A percentile compares a stretch with the other conserved stretches of the same genome.
phyloP scores from a whole-genome alignment of 2,888 invertebrate species.

The Notocelia uddmanniana region DNA sequence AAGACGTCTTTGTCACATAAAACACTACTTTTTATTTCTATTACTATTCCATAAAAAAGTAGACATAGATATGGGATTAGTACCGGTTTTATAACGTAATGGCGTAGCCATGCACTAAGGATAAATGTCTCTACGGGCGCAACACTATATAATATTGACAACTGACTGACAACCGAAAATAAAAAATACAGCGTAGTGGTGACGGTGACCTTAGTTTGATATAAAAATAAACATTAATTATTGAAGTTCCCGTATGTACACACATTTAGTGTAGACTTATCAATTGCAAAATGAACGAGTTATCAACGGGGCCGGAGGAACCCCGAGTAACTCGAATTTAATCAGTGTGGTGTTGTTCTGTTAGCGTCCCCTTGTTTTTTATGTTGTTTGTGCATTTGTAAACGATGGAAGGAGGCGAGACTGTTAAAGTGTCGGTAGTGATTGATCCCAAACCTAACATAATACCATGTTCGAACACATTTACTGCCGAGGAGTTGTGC shows the following conservation, averaged over 20 bases:
- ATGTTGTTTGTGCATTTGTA: conserved; percentile 69
- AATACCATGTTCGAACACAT: conserved; percentile 74
- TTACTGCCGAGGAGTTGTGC: conserved; percentile 90
- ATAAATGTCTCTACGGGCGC: no score
- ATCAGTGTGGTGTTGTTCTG: conserved; percentile 58
- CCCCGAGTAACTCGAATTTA: conserved; percentile 25
- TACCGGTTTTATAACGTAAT: conserved; percentile 26
- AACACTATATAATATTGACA: conserved; percentile 37
- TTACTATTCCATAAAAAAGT: no score
- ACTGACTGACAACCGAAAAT: conserved; percentile 39
- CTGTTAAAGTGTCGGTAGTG: conserved; percentile 78
- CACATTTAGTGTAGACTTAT: conserved; percentile 32
- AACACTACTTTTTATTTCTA: background rate
- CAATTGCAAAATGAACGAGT: conserved; percentile 37
- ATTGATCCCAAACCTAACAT: conserved; percentile 71
- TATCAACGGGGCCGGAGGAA: conserved; percentile 17
- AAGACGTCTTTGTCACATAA: background rate
- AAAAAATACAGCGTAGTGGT: conserved; percentile 42
- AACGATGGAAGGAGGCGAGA: conserved; percentile 74
- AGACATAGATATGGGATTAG: background rate
- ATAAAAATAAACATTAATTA: conserved; percentile 46
- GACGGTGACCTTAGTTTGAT: conserved; percentile 46
- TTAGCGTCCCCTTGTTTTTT: conserved; percentile 75
- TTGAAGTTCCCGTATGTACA: conserved; percentile 34
- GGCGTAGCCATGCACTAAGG: no score